Evolutionary conservation across 2,888 invertebrate species (phyloP), one percentile per base, ranked within the genome.

Genomic region (Azorinus chamasolen): DNA sequence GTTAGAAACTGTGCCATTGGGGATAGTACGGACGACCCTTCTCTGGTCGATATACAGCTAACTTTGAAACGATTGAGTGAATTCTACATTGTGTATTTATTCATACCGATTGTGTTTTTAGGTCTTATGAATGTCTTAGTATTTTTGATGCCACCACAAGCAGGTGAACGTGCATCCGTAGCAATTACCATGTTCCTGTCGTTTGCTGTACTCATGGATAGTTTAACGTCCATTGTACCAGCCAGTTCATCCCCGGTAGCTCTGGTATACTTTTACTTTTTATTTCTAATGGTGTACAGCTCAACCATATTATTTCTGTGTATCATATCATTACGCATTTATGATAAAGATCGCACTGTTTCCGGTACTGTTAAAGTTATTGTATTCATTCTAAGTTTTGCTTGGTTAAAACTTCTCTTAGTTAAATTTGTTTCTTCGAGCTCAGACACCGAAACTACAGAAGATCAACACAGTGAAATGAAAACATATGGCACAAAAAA

Each of bases 181-280:
- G 71, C 77, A 1, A 63, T 81, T 1, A 81, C 81, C 2, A 27
- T 63, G 18, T 75, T 71, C 53, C 25, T 81, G 43, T 70, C 81
- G 4, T 74, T 74, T 48, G 53, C 65, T 1, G 70, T 81, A 5
- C 78, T 64, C 54, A 77, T 78, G 77, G 57, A 58, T 4, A 74
- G 71, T n/a, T 45, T 81, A 0, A 81, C 66, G 57, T 57, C 57
- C 12, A 69, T 70, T 37, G 53, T 81, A 18, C 77, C 81, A 12
- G 53, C 61, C 32, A 74, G 71, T 18, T 77, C 81, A 0, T 32
- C 50, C 8, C 77, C 77, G 6, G 61, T 81, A 32, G 54, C 81
- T 3, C 39, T 48, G 24, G 41, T 77, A 6, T 78, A 68, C 20
- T 73, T 57, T 51, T 81, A 77, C 45, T 45, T 81, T 4, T 22